Evolutionary conservation across 2,113 vertebrate species (phyloP).

Genomic region (Acrocephalus arundinaceus): DNA sequence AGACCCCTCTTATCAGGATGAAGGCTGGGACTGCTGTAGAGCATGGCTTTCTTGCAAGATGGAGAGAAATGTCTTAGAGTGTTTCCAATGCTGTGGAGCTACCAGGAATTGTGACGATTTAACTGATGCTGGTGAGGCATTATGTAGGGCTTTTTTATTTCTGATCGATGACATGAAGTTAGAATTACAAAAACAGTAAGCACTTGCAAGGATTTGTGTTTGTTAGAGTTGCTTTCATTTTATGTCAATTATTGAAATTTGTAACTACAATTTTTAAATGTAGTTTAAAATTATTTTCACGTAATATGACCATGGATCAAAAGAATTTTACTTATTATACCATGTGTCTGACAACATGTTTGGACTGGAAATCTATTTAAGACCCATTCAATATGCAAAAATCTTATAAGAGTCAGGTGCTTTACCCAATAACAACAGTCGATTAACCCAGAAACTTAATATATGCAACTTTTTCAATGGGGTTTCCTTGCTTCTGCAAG

Average conservation of each 20-base stretch:
- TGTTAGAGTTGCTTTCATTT: background rate
- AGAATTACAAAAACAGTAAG: background rate
- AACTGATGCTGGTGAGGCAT: background rate
- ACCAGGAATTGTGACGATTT: background rate
- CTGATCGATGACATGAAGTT: background rate
- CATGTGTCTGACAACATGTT: background rate
- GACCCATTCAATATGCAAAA: background rate
- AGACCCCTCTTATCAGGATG: background rate
- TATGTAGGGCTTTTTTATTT: background rate
- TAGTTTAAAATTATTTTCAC: background rate
- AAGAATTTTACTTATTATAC: background rate
- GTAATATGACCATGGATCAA: background rate
- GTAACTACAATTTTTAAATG: background rate
- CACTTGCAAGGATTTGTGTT: background rate
- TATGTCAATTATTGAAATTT: background rate
- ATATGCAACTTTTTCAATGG: background rate
- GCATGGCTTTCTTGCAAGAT: background rate
- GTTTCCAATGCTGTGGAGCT: background rate
- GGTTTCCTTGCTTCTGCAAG: background rate
- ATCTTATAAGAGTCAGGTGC: background rate
- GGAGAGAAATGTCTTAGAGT: background rate
- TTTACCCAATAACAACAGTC: background rate
- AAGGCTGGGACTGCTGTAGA: background rate
- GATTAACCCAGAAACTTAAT: background rate
- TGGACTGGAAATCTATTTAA: background rate